These are phyloP conservation scores for Tetragonula clypearis DNA, from an alignment of 1,140 invertebrate species.

Conservation along the genomic window DNA sequence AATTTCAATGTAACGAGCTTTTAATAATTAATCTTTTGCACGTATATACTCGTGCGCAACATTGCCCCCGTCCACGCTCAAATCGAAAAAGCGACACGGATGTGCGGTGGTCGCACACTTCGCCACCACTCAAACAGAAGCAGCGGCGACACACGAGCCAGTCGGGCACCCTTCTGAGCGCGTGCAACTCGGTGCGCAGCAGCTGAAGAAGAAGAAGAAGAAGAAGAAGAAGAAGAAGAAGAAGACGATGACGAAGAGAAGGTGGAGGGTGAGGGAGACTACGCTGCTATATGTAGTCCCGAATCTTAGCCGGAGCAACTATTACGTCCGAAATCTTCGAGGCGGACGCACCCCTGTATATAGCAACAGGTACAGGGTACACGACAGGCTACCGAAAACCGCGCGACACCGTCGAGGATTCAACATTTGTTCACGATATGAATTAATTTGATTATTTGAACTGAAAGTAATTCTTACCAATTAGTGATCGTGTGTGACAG, in stretches of 20 bases:
- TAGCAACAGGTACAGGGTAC: constrained; percentile 15
- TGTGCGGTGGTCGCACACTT: constrained; percentile 57
- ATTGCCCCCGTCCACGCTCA: constrained; percentile 8
- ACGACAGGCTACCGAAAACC: neutral
- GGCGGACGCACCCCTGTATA: constrained; percentile 70
- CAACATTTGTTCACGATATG: neutral
- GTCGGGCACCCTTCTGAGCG: constrained; percentile 62
- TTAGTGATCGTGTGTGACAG: constrained; percentile 55
- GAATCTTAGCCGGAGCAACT: constrained; percentile 78
- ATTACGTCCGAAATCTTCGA: constrained; percentile 78
- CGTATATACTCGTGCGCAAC: neutral
- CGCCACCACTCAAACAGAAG: constrained; percentile 57
- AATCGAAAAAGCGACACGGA: constrained; percentile 33
- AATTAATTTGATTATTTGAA: neutral
- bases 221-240: constrained; percentile 58
- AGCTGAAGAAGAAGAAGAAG: constrained; percentile 51
- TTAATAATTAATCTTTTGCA: neutral
- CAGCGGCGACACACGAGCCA: constrained; percentile 39
- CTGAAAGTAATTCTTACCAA: neutral
- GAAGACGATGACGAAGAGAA: constrained; percentile 59
- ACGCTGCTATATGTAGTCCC: constrained; percentile 81
- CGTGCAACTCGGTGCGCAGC: constrained; percentile 56
- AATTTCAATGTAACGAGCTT: neutral
- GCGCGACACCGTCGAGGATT: neutral
- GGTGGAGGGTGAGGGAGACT: constrained; percentile 75